Percentiles rank a stretch among this genome's conserved stretches.
Conservation (phyloP, 2,797 vertebrate species). For the Apogon talboti region DNA sequence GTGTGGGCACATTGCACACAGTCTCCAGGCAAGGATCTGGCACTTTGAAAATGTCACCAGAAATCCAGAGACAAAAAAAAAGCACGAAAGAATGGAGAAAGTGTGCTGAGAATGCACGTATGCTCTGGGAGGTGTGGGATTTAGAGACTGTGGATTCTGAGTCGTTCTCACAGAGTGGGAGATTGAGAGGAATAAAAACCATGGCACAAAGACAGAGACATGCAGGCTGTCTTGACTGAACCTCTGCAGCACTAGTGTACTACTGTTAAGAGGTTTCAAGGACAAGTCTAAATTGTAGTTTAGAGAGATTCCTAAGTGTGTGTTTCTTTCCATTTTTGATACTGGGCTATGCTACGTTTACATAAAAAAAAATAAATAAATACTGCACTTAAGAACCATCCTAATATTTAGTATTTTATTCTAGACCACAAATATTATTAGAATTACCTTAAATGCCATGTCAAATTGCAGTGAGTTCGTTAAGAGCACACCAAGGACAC, state of each 20-base stretch:
- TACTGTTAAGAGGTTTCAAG: constrained; percentile 44
- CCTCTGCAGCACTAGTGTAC: constrained; percentile 35
- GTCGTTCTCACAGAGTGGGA: constrained; percentile 46
- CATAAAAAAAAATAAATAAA: no score
- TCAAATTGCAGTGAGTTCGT: no score
- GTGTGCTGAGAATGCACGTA: constrained; percentile 62
- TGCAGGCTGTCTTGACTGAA: constrained; percentile 26
- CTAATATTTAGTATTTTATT: no score
- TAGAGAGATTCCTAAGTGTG: constrained; percentile 6
- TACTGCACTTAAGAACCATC: no score
- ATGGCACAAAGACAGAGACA: constrained; percentile 43
- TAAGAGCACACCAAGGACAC: no score
- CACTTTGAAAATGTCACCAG: constrained; percentile 78
- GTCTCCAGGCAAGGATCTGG: constrained; percentile 75
- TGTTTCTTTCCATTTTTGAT: not conserved
- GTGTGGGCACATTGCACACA: constrained; percentile 60
- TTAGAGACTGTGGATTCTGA: constrained; percentile 44
- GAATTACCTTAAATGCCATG: no score
- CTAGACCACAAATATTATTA: no score
- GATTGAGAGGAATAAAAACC: constrained; percentile 48
- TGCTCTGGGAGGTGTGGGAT: constrained; percentile 71
- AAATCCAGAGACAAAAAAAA: constrained; percentile 59
- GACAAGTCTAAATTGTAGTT: constrained; percentile 14
- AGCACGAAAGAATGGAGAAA: constrained; percentile 48
- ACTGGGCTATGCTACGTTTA: no score